A percentile compares a stretch with the other conserved stretches of the same genome.
Evolutionary conservation across 30 jellyfish, hydroid and myxozoan species (phyloP).

Genomic region (Euphysa ruthae): DNA sequence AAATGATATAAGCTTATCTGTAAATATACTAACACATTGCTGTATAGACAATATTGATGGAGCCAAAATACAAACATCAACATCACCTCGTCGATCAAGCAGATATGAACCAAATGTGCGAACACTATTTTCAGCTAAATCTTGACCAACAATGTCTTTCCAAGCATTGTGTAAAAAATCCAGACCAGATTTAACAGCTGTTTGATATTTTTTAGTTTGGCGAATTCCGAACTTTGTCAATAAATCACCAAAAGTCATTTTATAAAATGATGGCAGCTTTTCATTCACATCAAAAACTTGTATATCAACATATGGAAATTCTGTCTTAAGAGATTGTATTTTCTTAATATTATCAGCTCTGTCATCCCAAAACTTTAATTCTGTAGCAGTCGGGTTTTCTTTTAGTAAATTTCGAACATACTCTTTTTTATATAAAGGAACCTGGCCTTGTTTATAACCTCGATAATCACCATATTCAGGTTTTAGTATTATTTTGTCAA

Average conservation of each 20-base stretch:
- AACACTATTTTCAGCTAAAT: slow-evolving; percentile 4
- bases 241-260: slow-evolving; percentile 16
- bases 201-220: slow-evolving; percentile 1
- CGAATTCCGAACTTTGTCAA: slow-evolving; percentile 44
- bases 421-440: slow-evolving; percentile 38
- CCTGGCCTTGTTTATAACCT: slow-evolving; percentile 17
- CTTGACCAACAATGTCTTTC: slow-evolving; percentile 18
- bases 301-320: slow-evolving; percentile 34
- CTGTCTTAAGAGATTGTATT: slow-evolving; percentile 29
- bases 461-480: slow-evolving; percentile 33
- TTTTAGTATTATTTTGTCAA: slow-evolving; percentile 39
- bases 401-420: slow-evolving; percentile 38
- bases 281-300: slow-evolving; percentile 45
- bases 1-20: slow-evolving; percentile 38
- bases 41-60: slow-evolving; percentile 36
- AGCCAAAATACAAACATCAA: slow-evolving; percentile 77
- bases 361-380: slow-evolving; percentile 90
- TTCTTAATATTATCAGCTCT: slow-evolving; percentile 59
- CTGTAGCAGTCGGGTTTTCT: slow-evolving; percentile 39
- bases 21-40: slow-evolving; percentile 44
- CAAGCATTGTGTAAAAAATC: slow-evolving; percentile 50
- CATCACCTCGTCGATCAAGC: slow-evolving; percentile 59
- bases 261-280: not conserved
- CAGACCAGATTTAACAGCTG: slow-evolving; percentile 44
- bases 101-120: slow-evolving; percentile 77